A percentile compares a stretch with the other conserved stretches of the same genome.
These are phyloP conservation scores for Apostichopus leukothele DNA, from an alignment of 53 echinoderm and acorn worm species.

Conservation along the genomic window DNA sequence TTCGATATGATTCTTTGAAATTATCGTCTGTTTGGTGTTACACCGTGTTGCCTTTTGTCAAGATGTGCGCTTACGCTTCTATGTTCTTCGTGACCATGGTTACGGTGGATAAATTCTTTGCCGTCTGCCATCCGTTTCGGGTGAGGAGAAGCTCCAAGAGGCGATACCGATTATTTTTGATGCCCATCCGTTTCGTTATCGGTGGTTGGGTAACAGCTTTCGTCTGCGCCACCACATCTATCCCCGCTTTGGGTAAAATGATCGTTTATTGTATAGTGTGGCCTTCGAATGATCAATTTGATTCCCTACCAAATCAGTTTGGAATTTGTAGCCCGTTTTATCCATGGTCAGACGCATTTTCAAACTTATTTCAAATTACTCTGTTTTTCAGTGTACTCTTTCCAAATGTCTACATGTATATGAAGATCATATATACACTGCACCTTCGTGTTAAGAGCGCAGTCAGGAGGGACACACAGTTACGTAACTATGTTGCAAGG, in stretches of 20 bases:
- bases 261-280: background rate
- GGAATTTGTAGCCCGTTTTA: conserved; percentile 21
- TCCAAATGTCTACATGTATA: conserved; percentile 45
- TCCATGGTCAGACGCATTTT: conserved; percentile 26
- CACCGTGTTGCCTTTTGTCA: conserved; percentile 41
- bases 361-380: conserved; percentile 28
- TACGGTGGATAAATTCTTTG: conserved; percentile 39
- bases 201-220: conserved; percentile 27
- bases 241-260: conserved; percentile 14
- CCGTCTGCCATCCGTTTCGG: conserved; percentile 42
- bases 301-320: background rate
- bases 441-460: conserved; percentile 1
- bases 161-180: conserved; percentile 21
- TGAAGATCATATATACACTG: conserved; percentile 1
- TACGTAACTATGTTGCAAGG: conserved; percentile 32
- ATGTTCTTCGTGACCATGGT: conserved; percentile 51
- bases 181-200: conserved; percentile 15
- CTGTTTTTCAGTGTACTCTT: conserved; percentile 26
- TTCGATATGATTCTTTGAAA: background rate
- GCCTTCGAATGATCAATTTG: conserved; percentile 15
- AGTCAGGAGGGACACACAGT: background rate
- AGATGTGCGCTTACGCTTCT: conserved; percentile 42
- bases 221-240: conserved; percentile 20
- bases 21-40: conserved; percentile 30
- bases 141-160: background rate